Evolutionary conservation across 1,140 invertebrate genomes (phyloP), one percentile per base, ranked within the genome.

Genomic region (Hypothenemus hampei): DNA sequence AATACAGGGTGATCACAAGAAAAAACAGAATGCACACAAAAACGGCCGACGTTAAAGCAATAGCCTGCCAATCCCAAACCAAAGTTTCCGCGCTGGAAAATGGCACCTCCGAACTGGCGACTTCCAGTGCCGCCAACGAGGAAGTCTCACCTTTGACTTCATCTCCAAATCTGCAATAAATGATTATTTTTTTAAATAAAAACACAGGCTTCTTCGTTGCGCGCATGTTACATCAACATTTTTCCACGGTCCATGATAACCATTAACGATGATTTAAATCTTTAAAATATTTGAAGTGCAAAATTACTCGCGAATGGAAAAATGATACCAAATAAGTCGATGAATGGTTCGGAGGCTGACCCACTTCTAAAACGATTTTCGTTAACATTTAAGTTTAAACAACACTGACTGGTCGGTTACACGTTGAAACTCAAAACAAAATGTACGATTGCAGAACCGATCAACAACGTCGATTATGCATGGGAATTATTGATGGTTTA

Each of bases 21-120:
- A 84, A 83, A 72, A 84, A 84, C 50, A 83, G 61, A 20, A 83
- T 73, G 66, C 81, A 83, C 29, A 80, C 76, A 53, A 77, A 75
- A 4, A 81, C 77, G 13, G 80, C 81, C 16, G 79, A 69, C 3
- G 78, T 75, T 54, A 83, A 63, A 1, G 78, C 77, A 3, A 77
- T 73, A 0, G 78, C 78, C 59, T 83, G 81, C 81, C 81, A 83
- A 63, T 82, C 78, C 76, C 76, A 77, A 10, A 73, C 61, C 4
- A 72, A 58, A 11, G 64, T 66, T 57, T 72, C 68, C 7, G 66
- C 64, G 55, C 61, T 70, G 21, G 63, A 66, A 62, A 70, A 72
- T 16, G 70, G 63, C 16, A 61, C 62, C 53, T 66, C 64, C 8
- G 63, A 66, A 51, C 65, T 64, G 46, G 65, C 57, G 13, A 62